Conservation (phyloP, 2,797 vertebrate genomes). For the Diplodus sargus region DNA sequence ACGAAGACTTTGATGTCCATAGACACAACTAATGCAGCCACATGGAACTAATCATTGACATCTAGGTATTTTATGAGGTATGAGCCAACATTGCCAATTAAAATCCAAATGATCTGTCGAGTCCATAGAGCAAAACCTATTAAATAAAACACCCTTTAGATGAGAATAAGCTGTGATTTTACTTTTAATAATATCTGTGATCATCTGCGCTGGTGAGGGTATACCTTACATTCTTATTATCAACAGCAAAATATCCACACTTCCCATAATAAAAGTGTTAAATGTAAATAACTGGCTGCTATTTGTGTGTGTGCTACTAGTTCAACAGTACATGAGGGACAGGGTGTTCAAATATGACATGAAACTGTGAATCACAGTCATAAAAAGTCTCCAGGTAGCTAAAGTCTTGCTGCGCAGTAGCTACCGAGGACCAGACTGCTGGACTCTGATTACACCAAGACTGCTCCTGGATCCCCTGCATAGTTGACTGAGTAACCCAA, state of each 20-base stretch:
- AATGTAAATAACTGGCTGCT: not conserved
- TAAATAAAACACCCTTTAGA: not conserved
- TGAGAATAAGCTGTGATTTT: not conserved
- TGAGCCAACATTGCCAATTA: not conserved
- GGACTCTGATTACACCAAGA: slow-evolving; percentile 11
- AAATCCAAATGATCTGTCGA: no score
- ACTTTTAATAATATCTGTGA: not conserved
- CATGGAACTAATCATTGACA: not conserved
- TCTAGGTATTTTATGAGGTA: not conserved
- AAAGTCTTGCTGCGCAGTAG: not conserved
- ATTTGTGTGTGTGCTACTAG: not conserved
- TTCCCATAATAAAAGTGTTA: not conserved
- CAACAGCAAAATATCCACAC: not conserved
- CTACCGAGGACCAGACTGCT: not conserved
- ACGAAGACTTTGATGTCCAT: not conserved
- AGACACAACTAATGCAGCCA: not conserved
- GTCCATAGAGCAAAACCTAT: no score
- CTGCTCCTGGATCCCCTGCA: not conserved
- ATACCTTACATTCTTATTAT: not conserved
- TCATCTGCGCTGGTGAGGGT: not conserved
- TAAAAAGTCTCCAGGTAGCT: slow-evolving; percentile 3
- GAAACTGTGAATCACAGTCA: not conserved
- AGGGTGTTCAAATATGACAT: not conserved
- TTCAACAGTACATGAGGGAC: no score
- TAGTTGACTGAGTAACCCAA: slow-evolving; percentile 5